Base-by-base conservation (phyloP, 2,888 invertebrate species). In the Cephus rjabovi region DNA sequence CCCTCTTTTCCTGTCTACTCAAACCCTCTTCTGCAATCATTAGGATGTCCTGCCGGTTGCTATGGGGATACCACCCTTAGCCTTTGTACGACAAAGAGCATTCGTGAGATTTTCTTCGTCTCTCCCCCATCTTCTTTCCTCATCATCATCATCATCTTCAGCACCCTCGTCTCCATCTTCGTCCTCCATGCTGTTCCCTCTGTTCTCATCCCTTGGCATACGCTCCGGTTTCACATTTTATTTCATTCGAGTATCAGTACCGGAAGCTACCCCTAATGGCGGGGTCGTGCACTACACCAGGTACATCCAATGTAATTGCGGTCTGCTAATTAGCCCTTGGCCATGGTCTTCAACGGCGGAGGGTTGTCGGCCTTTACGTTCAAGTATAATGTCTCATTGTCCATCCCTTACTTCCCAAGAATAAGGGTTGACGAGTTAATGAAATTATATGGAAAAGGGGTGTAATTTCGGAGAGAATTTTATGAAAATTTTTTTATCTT, bases 41-140 rank as follows among this genome's bases (percentile, higher is more conserved):
- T 76, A 78, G 73, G 56, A 79, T 79, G 77, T 81, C 80, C 79
- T 77, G 35, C 37, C 75, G 78, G 83, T 85, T 83, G 80, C 84
- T 79, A 84, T 83, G 84, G 82, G 75, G 82, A 85, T 80, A 81
- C 80, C 81, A 79, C 77, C 73, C 56, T 56, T 56, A 56, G 56
- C 23, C 2, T 56, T 56, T 23, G 23, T 56, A 56, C 56, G 23
- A 23, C 56, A 23, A 23, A 56, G 56, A 23, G 23, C 56, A 56
- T 56, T 23, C 56, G 56, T 23, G 9, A 56, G 23, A 56, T 56
- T 56, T 56, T 56, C 23, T 56, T 56, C 56, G 56, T 56, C 23
- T 23, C 9, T 9, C 1, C 37, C 4, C 37, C 37, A 12, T 37
- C 12, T 15, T 15, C 23, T 2, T 9, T 23, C 23, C 1, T 56